phyloP scores from a whole-genome alignment of 2,113 vertebrate species.

The Xiphias gladius region DNA sequence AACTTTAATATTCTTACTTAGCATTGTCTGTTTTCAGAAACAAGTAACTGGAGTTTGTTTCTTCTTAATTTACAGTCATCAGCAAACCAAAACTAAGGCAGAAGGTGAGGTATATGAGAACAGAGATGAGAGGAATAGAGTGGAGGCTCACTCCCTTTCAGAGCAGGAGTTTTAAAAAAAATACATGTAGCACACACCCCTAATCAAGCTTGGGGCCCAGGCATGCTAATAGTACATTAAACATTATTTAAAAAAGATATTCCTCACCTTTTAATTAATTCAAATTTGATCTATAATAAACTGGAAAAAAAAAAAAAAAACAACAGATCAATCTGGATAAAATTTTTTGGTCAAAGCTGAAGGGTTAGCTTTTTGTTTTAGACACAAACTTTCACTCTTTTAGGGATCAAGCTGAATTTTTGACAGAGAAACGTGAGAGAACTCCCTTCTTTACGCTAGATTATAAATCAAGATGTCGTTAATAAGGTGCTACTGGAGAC shows the following conservation, averaged over 20 bases:
- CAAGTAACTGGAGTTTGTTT: constrained; percentile 83
- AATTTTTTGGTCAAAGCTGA: constrained; percentile 77
- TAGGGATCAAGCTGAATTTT: constrained; percentile 38
- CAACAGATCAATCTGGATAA: constrained; percentile 45
- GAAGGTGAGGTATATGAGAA: constrained; percentile 89
- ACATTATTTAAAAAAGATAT: constrained; percentile 14
- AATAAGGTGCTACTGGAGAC: constrained; percentile 61
- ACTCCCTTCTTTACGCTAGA: background rate
- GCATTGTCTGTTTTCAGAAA: constrained; percentile 84
- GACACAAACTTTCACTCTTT: constrained; percentile 48
- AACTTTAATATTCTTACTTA: constrained; percentile 79
- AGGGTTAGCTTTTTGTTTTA: constrained; percentile 57
- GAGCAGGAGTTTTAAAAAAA: constrained; percentile 70
- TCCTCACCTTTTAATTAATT: constrained; percentile 62
- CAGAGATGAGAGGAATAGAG: constrained; percentile 77
- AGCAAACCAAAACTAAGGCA: constrained; percentile 87
- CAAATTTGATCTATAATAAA: constrained; percentile 52
- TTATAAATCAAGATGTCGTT: constrained; percentile 20
- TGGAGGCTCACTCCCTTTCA: constrained; percentile 72
- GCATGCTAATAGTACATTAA: constrained; percentile 54
- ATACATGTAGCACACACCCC: constrained; percentile 53
- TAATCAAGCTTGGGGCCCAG: constrained; percentile 52
- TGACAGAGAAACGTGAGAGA: constrained; percentile 2
- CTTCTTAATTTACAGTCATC: constrained; percentile 85
- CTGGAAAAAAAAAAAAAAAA: constrained; percentile 32